Evolutionary conservation across 2,797 vertebrate genomes (phyloP), one percentile per base, ranked within the genome.

Genomic region (Pangasius macronema): DNA sequence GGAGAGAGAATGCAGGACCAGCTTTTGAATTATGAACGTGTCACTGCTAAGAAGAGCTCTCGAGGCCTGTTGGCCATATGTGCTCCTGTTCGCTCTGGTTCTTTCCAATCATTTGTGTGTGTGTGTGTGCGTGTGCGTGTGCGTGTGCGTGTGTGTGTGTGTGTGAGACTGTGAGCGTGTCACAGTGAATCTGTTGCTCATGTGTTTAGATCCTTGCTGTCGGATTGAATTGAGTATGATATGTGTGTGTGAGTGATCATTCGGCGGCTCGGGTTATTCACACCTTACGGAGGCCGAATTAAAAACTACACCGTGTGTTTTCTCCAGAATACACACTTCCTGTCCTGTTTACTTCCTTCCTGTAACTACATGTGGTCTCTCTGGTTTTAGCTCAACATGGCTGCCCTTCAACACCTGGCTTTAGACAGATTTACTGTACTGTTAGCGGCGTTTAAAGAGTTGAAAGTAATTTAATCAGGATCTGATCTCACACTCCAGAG

Each of bases 41-140:
- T 84, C 83, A 84, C 33, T 22, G 30, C 68, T 72, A 59, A 83
- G 42, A 49, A 33, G 63, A 83, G n/a, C 46, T 84, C 11, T 73
- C 55, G 24, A 61, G 87, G 83, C 22, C 83, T 84, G 83, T 55
- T 73, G 83, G 36, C 83, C 67, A 84, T 57, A 72, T 84, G 53
- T 39, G 36, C 85, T 86, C 27, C n/a, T 73, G 61, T 63, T 59
- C 18, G 0, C 22, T 59, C 20, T 42, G 11, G 70, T 67, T 65
- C n/a, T 27, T 51, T 75, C 14, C 22, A 20, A 22, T 46, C 6
- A 53, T 42, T n/a, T n/a, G n/a, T 14, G 36, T 61, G 24, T 85
- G 70, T 85, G 84, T 85, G 83, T 81, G 53, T 59, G 57, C n/a
- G 6, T 36, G 68, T 42, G 68, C 42, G 68, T 72, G 67, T 57